phyloP scores from a whole-genome alignment of 2,888 invertebrate species.

The Erebia palarica region DNA sequence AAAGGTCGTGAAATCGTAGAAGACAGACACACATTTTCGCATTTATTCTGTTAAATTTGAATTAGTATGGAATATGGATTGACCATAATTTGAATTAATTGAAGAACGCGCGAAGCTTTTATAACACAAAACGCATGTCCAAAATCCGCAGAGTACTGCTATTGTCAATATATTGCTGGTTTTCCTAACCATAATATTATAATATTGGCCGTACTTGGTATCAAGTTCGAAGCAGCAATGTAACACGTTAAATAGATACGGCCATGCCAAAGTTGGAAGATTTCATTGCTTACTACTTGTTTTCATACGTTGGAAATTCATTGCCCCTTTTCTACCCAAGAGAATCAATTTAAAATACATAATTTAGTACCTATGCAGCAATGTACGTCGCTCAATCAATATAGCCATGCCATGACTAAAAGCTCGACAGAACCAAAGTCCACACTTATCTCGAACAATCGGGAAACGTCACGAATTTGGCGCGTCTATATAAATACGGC shows the following conservation, averaged over 20 bases:
- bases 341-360: neutral
- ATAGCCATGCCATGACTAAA: slow-evolving; percentile 37
- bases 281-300: neutral
- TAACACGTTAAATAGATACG: slow-evolving; percentile 23
- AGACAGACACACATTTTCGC: no score
- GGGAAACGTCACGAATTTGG: slow-evolving; percentile 53
- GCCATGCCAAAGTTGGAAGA: neutral
- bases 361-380: neutral
- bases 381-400: slow-evolving; percentile 32
- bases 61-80: neutral
- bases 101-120: neutral
- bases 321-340: neutral
- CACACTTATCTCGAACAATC: slow-evolving; percentile 60
- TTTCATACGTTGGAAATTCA: neutral
- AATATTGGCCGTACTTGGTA: no score
- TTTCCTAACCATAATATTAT: neutral
- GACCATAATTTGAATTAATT: neutral
- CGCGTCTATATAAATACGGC: slow-evolving; percentile 66
- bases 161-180: neutral
- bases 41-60: neutral
- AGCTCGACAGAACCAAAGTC: slow-evolving; percentile 29
- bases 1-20: no score
- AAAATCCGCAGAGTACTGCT: neutral
- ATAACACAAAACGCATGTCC: neutral
- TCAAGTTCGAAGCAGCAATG: slow-evolving; percentile 15